These are phyloP conservation scores for Serinus canaria DNA, from an alignment of 2,113 vertebrate genomes.

Conservation along the genomic window DNA sequence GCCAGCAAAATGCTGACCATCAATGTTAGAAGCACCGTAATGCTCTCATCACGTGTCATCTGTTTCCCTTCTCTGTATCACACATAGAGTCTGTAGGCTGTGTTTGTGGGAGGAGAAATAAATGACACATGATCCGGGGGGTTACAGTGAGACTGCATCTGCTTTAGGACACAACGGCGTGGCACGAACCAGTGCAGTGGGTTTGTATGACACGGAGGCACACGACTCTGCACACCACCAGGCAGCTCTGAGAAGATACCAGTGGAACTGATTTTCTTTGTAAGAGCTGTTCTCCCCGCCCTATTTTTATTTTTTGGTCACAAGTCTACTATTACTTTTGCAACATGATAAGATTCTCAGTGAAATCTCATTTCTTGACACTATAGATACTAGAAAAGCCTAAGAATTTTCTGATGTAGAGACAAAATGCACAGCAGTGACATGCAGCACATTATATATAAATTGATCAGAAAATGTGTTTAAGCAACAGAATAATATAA, in stretches of 20 bases:
- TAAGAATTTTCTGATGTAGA: neutral
- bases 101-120: conserved; percentile 23
- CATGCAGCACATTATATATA: neutral
- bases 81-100: neutral
- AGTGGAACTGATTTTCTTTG: neutral
- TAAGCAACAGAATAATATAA: neutral
- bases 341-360: neutral
- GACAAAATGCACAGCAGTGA: neutral
- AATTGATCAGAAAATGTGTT: neutral
- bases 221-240: neutral
- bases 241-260: neutral
- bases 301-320: neutral
- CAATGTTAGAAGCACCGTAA: neutral
- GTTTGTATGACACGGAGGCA: neutral
- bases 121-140: neutral
- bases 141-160: neutral
- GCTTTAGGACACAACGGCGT: neutral
- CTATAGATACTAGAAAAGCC: neutral
- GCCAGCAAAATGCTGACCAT: neutral
- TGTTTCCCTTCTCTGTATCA: neutral
- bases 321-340: neutral
- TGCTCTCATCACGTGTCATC: neutral
- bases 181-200: neutral
- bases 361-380: neutral
- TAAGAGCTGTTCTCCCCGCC: neutral